Evolutionary conservation across 1,140 invertebrate genomes (phyloP), one percentile per base, ranked within the genome.

Genomic region (Plectrocnemia conspersa): DNA sequence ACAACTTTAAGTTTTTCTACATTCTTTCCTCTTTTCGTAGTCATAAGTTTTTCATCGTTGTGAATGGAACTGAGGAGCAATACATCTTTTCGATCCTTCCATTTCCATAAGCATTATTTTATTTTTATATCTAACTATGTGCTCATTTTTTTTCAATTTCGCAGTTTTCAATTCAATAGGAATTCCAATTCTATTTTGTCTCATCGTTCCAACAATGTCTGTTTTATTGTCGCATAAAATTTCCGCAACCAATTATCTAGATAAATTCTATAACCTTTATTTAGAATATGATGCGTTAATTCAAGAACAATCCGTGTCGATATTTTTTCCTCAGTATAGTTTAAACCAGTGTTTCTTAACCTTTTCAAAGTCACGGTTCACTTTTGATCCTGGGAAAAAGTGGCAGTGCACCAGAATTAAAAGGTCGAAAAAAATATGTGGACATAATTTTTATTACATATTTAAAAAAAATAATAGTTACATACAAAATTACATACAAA

Each of bases 51-150:
- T 48, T 33, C 45, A 24, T 48, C 45, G 32, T 48, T 48, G 32
- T 48, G 45, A 48, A 48, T 48, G n/a, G 45, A 48, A 48, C 45
- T 48, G 45, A 48, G 45, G 23, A 48, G 19, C 45, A 48, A 48
- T 48, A 48, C 45, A 27, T 48, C 45, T 33, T 48, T 48, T 48
- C 32, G 25, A 15, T 45, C 42, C 42, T 45, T 45, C 42, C 42
- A 45, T 24, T 45, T 45, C n/a, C 23, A 45, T 19, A 45, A 45
- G 15, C 42, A 45, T 45, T 19, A 45, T 15, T 45, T 45, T 45
- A 22, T 24, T 22, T 45, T 45, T 45, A 22, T 15, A 45, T 45
- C 42, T 45, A 19, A 24, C 42, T 22, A 40, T 40, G 18, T 22
- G 42, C 23, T 45, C 42, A 45, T 45, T 45, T 45, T 22, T 45